A percentile compares a stretch with the other conserved stretches of the same genome.
Conservation (phyloP, 2,113 vertebrate species). For the Ageneiosus marmoratus region DNA sequence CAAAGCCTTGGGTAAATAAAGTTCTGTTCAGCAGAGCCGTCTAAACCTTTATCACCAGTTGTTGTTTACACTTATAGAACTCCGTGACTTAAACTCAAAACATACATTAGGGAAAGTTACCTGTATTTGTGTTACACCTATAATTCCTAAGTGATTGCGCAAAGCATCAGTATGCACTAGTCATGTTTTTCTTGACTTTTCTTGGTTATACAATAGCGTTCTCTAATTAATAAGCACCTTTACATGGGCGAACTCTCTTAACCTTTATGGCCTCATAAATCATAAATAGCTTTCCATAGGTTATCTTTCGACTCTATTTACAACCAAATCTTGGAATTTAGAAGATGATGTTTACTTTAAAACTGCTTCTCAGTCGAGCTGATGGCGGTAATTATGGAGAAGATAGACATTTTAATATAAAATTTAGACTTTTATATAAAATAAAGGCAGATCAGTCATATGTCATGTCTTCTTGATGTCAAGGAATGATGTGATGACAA, state of each 20-base stretch:
- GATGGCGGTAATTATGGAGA: background rate
- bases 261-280: no score
- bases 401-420: background rate
- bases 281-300: background rate
- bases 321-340: background rate
- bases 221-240: background rate
- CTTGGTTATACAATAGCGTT: background rate
- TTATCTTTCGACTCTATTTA: background rate
- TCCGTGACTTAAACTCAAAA: no score
- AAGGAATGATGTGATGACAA: background rate
- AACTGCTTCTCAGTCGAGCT: background rate
- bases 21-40: no score
- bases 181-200: background rate
- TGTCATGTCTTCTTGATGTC: background rate
- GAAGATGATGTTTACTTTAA: background rate
- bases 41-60: no score
- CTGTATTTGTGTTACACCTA: background rate
- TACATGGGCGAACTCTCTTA: background rate
- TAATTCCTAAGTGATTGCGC: background rate
- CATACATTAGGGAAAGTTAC: background rate
- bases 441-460: background rate
- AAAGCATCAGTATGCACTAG: background rate
- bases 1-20: no score
- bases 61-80: no score
- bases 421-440: background rate